Conservation (phyloP, 2,113 vertebrate genomes). For the Pterocles burchelli region DNA sequence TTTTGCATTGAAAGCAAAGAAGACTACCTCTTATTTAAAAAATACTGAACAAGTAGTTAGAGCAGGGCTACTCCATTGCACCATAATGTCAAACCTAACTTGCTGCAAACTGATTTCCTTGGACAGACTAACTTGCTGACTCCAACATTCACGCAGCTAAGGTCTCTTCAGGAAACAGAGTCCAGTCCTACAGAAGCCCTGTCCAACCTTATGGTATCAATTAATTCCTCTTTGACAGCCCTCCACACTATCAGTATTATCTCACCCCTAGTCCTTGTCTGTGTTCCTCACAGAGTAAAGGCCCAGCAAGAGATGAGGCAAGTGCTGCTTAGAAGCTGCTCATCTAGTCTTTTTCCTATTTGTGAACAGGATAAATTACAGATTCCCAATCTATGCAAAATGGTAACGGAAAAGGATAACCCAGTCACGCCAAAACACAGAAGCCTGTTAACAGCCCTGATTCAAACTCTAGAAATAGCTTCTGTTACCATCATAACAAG, state of each 20-base stretch:
- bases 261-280: neutral
- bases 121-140: neutral
- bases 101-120: neutral
- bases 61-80: neutral
- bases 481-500: neutral
- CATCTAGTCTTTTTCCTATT: neutral
- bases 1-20: neutral
- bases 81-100: neutral
- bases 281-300: neutral
- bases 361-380: neutral
- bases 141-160: neutral
- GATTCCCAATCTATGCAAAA: neutral
- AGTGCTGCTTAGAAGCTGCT: neutral
- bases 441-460: neutral
- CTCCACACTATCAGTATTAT: neutral
- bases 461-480: slow-evolving; percentile 1
- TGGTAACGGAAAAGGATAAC: neutral
- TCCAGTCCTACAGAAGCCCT: neutral
- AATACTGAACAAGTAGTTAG: neutral
- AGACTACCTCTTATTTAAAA: neutral
- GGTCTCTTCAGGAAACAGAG: neutral
- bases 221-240: neutral
- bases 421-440: neutral
- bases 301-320: neutral
- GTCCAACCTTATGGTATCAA: neutral